Evolutionary conservation across 53 echinoderm and acorn worm species (phyloP), one percentile per base, ranked within the genome.

Genomic region (Apostichopus leukothele): DNA sequence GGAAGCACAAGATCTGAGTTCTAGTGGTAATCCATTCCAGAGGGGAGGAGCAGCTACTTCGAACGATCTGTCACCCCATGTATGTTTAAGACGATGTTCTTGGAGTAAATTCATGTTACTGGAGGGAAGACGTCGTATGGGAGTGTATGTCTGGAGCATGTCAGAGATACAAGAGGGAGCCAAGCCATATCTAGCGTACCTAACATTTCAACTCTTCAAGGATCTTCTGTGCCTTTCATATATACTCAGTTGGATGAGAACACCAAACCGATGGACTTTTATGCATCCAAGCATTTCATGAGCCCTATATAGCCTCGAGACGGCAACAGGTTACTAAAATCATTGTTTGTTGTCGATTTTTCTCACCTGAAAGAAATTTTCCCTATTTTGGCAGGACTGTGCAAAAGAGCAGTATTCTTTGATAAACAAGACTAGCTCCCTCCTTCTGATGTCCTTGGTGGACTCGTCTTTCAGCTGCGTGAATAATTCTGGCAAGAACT

Each of bases 381-480:
- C 99, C 75, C 96, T 93, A 85, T 99, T 99, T 86, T 96, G 96
- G 74, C 93, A 93, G 21, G 96, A 92, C 89, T 99, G 99, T 59
- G 94, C 99, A 96, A 96, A 99, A 78, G 92, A 92, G 84, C 99
- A 99, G 83, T 94, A 99, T 91, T 99, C 99, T 87, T 99, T 99
- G 75, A 99, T 94, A 88, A 99, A 99, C 74, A 99, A 83, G 86
- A 99, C 99, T 67, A 99, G 80, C 74, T 99, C 99, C 92, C 93
- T 92, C 92, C 99, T 89, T 76, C 92, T 94, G 67, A 88, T 88
- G 90, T 99, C 96, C 75, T 94, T 92, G 53, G 99, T 99, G 86
- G 87, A 75, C 89, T 99, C 99, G 67, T 93, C 96, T 73, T 90
- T 94, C 75, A 99, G 94, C 90, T 99, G 96, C 60, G 91, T 88